Evolutionary conservation across 2,888 invertebrate species (phyloP).

Genomic region (Aproaerema taeniolella): DNA sequence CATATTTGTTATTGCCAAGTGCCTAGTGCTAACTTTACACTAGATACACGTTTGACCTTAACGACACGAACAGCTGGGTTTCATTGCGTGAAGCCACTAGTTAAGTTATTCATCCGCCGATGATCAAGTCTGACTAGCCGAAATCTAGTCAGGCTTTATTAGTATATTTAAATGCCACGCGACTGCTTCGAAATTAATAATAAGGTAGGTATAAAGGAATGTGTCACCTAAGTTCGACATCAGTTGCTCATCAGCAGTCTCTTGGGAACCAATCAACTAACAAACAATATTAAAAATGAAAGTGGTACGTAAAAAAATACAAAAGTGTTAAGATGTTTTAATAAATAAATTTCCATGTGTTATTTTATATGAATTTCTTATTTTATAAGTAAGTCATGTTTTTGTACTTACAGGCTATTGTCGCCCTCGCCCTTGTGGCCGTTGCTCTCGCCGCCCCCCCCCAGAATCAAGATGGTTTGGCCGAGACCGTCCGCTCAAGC

Average conservation of each 20-base stretch:
- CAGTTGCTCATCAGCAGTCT: slow-evolving; percentile 61
- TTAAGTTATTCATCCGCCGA: slow-evolving; percentile 43
- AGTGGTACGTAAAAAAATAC: slow-evolving; percentile 36
- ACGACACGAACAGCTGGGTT: no score
- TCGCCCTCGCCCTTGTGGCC: slow-evolving; percentile 51
- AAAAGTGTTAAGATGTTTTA: no score
- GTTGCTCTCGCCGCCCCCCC: slow-evolving; percentile 41
- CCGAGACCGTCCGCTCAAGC: slow-evolving; percentile 38
- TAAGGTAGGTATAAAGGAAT: slow-evolving; percentile 69
- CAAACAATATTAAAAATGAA: slow-evolving; percentile 57
- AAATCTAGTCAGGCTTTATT: slow-evolving; percentile 56
- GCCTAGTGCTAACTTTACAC: no score
- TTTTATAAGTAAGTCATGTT: no score
- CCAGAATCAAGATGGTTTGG: no score
- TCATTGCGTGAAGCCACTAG: no score
- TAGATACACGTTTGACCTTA: no score
- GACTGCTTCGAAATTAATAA: slow-evolving; percentile 56
- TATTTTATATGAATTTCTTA: no score
- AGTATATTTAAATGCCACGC: slow-evolving; percentile 49
- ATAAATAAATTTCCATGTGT: no score
- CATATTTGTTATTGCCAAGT: no score
- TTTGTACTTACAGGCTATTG: no score
- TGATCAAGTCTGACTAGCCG: slow-evolving; percentile 49
- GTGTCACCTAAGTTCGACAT: slow-evolving; percentile 41
- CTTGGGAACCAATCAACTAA: slow-evolving; percentile 47